Conservation (phyloP, 2,797 vertebrate genomes). For the Momotus momota region DNA sequence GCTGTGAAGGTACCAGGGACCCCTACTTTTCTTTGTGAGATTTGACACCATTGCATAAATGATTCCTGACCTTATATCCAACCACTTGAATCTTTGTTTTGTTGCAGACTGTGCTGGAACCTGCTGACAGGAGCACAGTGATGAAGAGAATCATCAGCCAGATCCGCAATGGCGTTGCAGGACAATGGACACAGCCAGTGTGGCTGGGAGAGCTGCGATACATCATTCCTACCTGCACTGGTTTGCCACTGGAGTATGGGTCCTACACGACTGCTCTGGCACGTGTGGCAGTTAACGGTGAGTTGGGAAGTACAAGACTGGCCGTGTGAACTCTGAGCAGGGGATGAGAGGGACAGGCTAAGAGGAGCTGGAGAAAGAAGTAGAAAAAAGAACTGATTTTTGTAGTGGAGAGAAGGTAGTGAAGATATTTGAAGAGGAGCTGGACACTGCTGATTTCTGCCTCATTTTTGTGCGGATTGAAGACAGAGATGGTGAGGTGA, state of each 20-base stretch:
- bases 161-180: constrained; percentile 71
- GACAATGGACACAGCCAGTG: constrained; percentile 75
- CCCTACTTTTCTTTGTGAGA: not conserved
- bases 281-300: constrained; percentile 70
- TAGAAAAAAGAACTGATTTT: not conserved
- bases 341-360: not conserved
- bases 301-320: not conserved
- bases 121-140: not conserved
- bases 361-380: not conserved
- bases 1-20: constrained; percentile 74
- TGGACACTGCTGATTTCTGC: not conserved
- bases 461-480: not conserved
- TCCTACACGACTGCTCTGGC: constrained; percentile 79
- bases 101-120: constrained; percentile 62
- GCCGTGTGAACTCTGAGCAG: not conserved
- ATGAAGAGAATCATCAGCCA: constrained; percentile 41
- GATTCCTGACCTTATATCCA: not conserved
- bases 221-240: constrained; percentile 81
- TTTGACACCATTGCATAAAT: fast-evolving
- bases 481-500: not conserved
- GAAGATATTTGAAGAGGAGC: not conserved
- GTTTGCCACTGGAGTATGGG: constrained; percentile 84
- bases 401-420: not conserved
- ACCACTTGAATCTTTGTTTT: not conserved
- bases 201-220: constrained; percentile 79